Conservation (phyloP, 1,140 invertebrate species). For the Anadara kagoshimensis region DNA sequence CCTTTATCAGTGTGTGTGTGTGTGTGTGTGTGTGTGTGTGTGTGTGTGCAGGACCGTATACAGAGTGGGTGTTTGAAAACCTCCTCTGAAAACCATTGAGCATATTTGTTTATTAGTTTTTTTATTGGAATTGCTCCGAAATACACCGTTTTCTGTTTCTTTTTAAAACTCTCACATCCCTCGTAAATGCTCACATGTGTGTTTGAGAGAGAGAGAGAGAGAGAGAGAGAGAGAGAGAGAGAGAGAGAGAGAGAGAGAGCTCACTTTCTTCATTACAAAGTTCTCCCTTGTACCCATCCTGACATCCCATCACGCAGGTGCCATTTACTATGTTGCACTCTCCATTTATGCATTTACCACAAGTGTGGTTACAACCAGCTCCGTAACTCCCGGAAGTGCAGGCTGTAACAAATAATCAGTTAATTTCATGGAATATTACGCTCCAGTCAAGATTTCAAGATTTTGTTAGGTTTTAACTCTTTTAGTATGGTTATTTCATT, state of each 20-base stretch:
- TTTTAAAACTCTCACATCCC: too few relatives aligned
- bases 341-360: slow-evolving; percentile 29
- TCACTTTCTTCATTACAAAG: slow-evolving; percentile 3
- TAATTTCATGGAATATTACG: background rate
- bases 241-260: background rate
- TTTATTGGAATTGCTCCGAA: too few relatives aligned
- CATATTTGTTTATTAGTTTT: too few relatives aligned
- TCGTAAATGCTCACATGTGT: too few relatives aligned
- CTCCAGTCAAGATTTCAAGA: background rate
- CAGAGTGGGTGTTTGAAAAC: background rate
- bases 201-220: background rate
- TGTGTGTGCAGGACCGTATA: background rate
- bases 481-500: too few relatives aligned
- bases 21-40: background rate
- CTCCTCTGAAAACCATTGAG: too few relatives aligned
- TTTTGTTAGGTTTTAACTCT: too few relatives aligned
- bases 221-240: background rate
- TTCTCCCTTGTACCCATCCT: slow-evolving; percentile 22
- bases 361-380: slow-evolving; percentile 17
- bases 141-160: too few relatives aligned
- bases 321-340: slow-evolving; percentile 31
- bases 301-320: slow-evolving; percentile 28
- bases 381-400: slow-evolving; percentile 26
- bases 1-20: too few relatives aligned
- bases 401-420: slow-evolving; percentile 3